Conservation (phyloP, 1,140 invertebrate species). For the Portunus trituberculatus region DNA sequence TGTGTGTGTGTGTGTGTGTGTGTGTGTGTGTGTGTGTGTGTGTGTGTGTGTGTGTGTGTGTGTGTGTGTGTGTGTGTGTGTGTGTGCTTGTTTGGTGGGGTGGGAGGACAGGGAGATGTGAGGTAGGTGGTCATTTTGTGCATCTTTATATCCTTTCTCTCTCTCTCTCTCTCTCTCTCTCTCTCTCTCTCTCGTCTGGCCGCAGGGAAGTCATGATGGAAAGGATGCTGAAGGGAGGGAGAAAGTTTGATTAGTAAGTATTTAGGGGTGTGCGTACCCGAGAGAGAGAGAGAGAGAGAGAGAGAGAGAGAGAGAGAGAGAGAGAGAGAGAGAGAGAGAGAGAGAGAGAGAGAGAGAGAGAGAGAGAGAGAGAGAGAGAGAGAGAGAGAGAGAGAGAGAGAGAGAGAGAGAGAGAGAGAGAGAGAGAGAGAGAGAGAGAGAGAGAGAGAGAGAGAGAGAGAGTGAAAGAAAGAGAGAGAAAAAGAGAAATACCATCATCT, state of each 20-base stretch:
- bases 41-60: too few species aligned
- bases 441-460: background rate
- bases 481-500: background rate
- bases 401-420: background rate
- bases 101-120: background rate
- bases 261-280: background rate
- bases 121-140: background rate
- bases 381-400: background rate
- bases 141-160: background rate
- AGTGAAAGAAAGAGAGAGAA: background rate
- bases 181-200: background rate
- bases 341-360: background rate
- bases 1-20: background rate
- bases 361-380: background rate
- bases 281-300: background rate
- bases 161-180: background rate
- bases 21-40: too few species aligned
- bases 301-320: background rate
- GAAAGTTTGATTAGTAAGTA: slow-evolving; percentile 4
- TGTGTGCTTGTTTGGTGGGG: too few species aligned
- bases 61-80: too few species aligned
- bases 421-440: background rate
- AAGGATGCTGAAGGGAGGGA: background rate
- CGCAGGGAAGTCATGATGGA: background rate
- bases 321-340: slow-evolving; percentile 18